Conservation (phyloP, 1,140 invertebrate species). For the Chrysomallon squamiferum region DNA sequence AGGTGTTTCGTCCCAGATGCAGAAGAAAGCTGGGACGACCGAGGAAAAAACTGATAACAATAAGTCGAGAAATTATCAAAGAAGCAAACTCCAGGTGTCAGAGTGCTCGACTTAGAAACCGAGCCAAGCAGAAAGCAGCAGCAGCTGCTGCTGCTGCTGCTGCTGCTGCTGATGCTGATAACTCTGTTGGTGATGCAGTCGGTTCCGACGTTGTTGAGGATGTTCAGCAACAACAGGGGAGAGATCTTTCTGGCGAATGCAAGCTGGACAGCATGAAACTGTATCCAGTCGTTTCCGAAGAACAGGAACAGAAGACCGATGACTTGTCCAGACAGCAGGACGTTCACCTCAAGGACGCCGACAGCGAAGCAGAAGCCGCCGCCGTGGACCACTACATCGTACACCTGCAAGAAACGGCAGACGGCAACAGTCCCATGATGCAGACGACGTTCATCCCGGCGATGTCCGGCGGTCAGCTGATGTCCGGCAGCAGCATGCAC, state of each 20-base stretch:
- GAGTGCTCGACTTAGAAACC: background rate
- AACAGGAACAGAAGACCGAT: background rate
- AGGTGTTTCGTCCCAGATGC: conserved; percentile 27
- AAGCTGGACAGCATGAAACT: background rate
- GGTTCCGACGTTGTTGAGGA: background rate
- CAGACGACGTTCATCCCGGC: conserved; percentile 47
- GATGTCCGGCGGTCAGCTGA: conserved; percentile 24
- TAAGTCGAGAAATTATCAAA: conserved; percentile 18
- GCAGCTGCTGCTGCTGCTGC: background rate
- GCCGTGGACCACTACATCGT: conserved; percentile 47
- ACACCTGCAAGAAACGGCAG: conserved; percentile 40
- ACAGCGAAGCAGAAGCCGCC: background rate
- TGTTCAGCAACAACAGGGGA: background rate
- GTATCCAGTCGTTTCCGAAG: background rate
- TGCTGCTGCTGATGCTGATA: background rate
- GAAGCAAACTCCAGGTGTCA: background rate
- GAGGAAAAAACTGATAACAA: conserved; percentile 38
- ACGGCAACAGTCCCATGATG: conserved; percentile 34
- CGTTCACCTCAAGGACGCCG: background rate
- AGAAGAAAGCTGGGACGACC: conserved; percentile 49
- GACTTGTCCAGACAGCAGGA: background rate
- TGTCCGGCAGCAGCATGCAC: conserved; percentile 12
- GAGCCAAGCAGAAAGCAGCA: conserved; percentile 10
- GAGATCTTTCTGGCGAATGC: background rate
- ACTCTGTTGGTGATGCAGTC: background rate